A percentile compares a stretch with the other conserved stretches of the same genome.
phyloP scores from a whole-genome alignment of 2,888 invertebrate species.

The Nephrotoma flavescens region DNA sequence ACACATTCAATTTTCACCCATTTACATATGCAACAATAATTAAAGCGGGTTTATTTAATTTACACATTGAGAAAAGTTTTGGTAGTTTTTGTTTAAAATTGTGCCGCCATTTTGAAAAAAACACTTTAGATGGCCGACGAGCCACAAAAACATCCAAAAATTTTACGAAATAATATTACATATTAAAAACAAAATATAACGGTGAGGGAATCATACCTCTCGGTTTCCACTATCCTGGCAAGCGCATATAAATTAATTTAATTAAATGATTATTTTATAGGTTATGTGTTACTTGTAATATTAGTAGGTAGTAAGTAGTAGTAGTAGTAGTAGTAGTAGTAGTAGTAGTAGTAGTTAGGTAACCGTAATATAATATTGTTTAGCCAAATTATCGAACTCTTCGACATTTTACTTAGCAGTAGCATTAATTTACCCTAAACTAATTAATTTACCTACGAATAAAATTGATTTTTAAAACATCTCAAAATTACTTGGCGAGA shows the following conservation, averaged over 20 bases:
- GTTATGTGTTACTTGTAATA: neutral
- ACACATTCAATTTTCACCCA: neutral
- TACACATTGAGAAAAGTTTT: neutral
- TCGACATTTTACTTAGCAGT: neutral
- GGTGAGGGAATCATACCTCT: conserved; percentile 42
- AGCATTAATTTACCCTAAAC: neutral
- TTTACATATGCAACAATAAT: neutral
- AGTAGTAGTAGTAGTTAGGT: neutral
- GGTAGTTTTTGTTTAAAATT: neutral
- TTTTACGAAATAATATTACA: neutral
- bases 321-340: neutral
- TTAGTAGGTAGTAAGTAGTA: neutral
- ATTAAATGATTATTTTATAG: neutral
- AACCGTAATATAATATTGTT: neutral
- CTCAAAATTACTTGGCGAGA: neutral
- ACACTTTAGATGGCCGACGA: neutral
- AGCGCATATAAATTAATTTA: conserved; percentile 16
- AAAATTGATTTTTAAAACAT: neutral
- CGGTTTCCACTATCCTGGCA: conserved; percentile 56
- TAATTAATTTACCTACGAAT: neutral
- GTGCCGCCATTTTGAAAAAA: neutral
- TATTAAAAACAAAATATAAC: conserved; percentile 7
- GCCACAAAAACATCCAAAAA: neutral
- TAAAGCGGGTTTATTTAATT: neutral
- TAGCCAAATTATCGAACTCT: neutral